These are phyloP conservation scores for Dicerorhinus sumatrensis DNA, from an alignment of 2,113 vertebrate genomes.

Conservation along the genomic window DNA sequence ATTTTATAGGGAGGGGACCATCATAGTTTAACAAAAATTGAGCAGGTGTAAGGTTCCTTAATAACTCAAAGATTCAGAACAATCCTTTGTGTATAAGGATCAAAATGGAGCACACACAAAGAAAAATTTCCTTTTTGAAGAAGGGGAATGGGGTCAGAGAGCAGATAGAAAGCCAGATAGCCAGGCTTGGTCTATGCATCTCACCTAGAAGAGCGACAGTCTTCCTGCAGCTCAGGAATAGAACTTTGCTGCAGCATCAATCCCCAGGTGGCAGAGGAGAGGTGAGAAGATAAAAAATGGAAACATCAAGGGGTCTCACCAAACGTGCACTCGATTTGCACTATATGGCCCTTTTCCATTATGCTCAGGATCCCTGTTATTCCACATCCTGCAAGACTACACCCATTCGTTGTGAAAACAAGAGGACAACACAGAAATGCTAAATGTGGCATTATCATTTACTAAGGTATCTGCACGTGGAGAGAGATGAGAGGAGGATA, in stretches of 20 bases:
- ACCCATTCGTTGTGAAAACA: neutral
- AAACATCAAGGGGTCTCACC: neutral
- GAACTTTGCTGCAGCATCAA: neutral
- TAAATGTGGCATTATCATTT: neutral
- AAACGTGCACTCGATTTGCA: neutral
- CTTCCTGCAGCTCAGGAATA: no score
- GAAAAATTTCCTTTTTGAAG: neutral
- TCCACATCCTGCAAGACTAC: neutral
- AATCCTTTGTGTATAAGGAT: neutral
- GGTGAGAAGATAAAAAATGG: neutral
- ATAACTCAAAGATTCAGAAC: neutral
- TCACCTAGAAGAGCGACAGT: neutral
- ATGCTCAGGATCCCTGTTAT: neutral
- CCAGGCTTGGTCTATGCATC: neutral
- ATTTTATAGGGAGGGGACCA: neutral
- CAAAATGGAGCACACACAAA: neutral
- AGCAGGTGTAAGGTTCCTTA: neutral
- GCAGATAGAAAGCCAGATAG: neutral
- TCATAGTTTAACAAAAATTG: neutral
- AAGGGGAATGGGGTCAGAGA: accelerated
- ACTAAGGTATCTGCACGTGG: neutral
- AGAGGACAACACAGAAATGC: neutral
- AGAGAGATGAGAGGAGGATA: neutral
- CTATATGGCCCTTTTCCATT: neutral
- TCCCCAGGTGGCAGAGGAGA: neutral